A percentile compares a stretch with the other conserved stretches of the same genome.
Evolutionary conservation across 2,888 invertebrate species (phyloP).

Genomic region (Hypolimnas misippus): DNA sequence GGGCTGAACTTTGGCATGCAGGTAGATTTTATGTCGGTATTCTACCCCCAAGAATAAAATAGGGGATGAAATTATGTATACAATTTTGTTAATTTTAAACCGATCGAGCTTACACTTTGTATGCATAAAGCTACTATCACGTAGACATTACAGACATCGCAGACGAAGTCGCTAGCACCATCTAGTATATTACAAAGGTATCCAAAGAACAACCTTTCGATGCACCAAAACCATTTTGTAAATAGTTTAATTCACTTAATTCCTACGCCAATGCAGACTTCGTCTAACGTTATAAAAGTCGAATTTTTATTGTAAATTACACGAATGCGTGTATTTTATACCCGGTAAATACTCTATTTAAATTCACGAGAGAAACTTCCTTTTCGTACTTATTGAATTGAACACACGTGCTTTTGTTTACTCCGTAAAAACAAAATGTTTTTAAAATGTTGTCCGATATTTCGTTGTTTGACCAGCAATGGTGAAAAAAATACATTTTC

Average conservation of each 20-base stretch:
- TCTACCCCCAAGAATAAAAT: not conserved
- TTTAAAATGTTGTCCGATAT: not conserved
- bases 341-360: slow-evolving; percentile 1
- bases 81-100: too few species aligned
- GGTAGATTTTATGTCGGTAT: too few species aligned
- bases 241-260: slow-evolving; percentile 23
- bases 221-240: not conserved
- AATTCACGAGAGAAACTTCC: not conserved
- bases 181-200: not conserved
- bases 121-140: too few species aligned
- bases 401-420: not conserved
- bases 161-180: too few species aligned
- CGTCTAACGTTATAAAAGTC: not conserved
- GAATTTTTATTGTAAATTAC: slow-evolving; percentile 4
- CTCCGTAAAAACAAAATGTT: not conserved
- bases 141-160: too few species aligned
- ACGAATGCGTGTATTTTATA: not conserved
- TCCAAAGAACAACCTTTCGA: not conserved
- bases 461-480: not conserved
- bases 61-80: too few species aligned
- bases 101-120: too few species aligned
- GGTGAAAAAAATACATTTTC: too few species aligned
- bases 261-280: slow-evolving; percentile 13
- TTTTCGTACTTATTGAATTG: not conserved
- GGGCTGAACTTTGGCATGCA: too few species aligned